These are phyloP conservation scores for Hexactinellida sp. DNA, from an alignment of 37 sponge, comb jelly and placozoan genomes.

Conservation along the genomic window DNA sequence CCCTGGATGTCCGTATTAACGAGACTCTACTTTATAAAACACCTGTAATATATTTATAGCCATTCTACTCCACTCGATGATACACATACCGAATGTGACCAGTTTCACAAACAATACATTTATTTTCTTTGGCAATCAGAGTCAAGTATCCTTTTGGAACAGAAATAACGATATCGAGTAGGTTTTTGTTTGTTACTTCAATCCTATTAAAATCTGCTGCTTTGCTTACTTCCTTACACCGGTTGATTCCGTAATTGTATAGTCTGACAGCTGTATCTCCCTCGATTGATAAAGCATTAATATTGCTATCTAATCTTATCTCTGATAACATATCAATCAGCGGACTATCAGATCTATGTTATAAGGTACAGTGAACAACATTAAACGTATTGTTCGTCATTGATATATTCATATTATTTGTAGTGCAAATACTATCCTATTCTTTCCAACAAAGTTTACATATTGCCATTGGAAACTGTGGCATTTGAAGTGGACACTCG, in stretches of 20 bases:
- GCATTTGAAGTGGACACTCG: background rate
- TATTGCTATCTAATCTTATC: background rate
- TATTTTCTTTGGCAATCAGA: background rate
- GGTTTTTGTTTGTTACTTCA: too few species aligned
- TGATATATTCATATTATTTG: background rate
- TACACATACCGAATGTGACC: background rate
- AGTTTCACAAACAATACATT: background rate
- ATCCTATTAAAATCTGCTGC: too few species aligned
- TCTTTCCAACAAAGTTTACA: background rate
- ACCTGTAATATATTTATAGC: background rate
- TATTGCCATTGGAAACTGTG: background rate
- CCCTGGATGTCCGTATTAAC: too few species aligned
- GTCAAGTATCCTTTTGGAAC: slow-evolving; percentile 8
- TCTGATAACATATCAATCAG: background rate
- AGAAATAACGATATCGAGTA: background rate
- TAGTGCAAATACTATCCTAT: background rate
- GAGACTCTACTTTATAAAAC: too few species aligned
- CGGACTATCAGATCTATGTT: background rate
- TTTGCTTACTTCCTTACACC: too few species aligned
- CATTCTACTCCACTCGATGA: background rate
- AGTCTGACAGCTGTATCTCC: background rate
- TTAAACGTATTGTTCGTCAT: background rate
- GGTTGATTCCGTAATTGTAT: background rate
- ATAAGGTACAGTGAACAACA: background rate
- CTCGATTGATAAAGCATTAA: background rate